Conservation (phyloP, 2,888 invertebrate species). For the Stenoptilia bipunctidactyla region DNA sequence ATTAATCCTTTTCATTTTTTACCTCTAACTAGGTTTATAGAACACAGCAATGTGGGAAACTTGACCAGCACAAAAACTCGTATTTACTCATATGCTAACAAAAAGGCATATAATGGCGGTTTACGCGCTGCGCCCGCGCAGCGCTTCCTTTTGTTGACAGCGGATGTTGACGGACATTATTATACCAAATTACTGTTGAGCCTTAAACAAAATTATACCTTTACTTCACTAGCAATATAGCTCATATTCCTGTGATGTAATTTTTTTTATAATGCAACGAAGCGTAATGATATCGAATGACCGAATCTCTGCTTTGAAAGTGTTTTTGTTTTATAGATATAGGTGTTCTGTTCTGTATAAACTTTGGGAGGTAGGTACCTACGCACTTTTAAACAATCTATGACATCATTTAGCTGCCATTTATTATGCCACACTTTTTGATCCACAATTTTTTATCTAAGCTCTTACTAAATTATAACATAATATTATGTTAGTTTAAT, state of each 20-base stretch:
- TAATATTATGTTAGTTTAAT: no score
- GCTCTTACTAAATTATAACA: no score
- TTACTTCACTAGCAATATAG: conserved; percentile 3
- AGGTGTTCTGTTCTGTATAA: no score
- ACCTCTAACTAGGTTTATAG: conserved; percentile 21
- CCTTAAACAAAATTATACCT: not conserved
- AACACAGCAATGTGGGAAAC: conserved; percentile 26
- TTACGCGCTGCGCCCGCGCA: conserved; percentile 34
- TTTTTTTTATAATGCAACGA: conserved; percentile 3
- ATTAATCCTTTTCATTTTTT: no score
- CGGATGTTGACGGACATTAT: conserved; percentile 26
- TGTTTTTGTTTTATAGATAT: no score
- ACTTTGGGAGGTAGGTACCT: no score
- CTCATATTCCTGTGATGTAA: not conserved
- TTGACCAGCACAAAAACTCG: conserved; percentile 24
- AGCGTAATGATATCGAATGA: conserved; percentile 13
- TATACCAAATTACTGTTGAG: not conserved
- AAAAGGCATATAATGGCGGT: conserved; percentile 59
- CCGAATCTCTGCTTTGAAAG: no score
- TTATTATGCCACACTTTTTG: no score
- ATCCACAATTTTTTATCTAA: no score
- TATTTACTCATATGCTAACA: conserved; percentile 37
- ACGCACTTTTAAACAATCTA: no score
- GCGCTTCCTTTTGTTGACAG: conserved; percentile 33
- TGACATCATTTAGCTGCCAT: no score